Evolutionary conservation across 1,140 invertebrate genomes (phyloP).

Genomic region (Microvelia longipes): DNA sequence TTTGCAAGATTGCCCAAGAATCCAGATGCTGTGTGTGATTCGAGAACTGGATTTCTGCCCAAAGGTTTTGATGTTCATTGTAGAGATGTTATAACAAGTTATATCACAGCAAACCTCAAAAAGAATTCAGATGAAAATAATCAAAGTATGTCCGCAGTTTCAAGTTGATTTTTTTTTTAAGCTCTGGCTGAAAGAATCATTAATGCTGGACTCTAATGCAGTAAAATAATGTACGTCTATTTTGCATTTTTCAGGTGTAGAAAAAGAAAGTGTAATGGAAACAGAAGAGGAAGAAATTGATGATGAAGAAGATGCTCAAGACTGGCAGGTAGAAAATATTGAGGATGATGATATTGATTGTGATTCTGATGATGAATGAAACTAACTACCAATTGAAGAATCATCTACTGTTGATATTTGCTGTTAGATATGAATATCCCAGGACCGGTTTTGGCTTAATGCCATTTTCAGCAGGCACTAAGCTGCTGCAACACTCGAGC

Average conservation of each 20-base stretch:
- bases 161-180: too few relatives aligned
- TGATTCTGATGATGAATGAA: constrained; percentile 5
- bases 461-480: neutral
- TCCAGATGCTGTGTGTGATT: constrained; percentile 44
- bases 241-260: neutral
- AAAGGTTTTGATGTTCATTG: constrained; percentile 46
- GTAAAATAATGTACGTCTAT: neutral
- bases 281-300: constrained; percentile 6
- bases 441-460: too few relatives aligned
- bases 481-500: neutral
- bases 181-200: neutral
- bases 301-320: constrained; percentile 11
- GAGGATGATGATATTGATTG: constrained; percentile 16
- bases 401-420: too few relatives aligned
- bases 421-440: too few relatives aligned
- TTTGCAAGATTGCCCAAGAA: constrained; percentile 47
- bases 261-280: neutral
- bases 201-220: neutral
- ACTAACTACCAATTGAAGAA: neutral
- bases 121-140: constrained; percentile 7
- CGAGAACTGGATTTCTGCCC: constrained; percentile 59
- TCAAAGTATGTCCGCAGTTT: too few relatives aligned
- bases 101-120: constrained; percentile 37
- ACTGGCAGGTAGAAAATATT: constrained; percentile 12
- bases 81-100: constrained; percentile 47